A percentile compares a stretch with the other conserved stretches of the same genome.
These are phyloP conservation scores for Brachirus orientalis DNA, from an alignment of 2,113 vertebrate genomes.

Conservation along the genomic window DNA sequence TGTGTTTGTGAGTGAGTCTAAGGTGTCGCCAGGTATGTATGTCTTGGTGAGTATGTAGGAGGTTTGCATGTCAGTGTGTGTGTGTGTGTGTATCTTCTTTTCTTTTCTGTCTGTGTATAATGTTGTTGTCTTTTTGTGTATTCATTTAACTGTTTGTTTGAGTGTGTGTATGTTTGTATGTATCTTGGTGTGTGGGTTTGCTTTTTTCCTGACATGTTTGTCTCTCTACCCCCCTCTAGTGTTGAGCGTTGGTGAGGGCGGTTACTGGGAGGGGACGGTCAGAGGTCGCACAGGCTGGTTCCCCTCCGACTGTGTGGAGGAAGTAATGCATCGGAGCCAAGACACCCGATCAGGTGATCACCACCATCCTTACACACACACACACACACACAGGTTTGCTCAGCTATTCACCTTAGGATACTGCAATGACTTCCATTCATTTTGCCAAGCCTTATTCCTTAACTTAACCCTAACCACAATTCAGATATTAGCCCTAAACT, in stretches of 20 bases:
- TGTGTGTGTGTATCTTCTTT: slow-evolving; percentile 25
- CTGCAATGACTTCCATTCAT: too few relatives aligned
- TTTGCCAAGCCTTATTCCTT: too few relatives aligned
- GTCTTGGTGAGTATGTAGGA: slow-evolving; percentile 76
- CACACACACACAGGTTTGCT: background rate
- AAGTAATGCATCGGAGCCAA: slow-evolving; percentile 88
- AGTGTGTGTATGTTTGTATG: slow-evolving; percentile 10
- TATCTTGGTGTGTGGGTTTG: background rate
- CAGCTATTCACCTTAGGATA: too few relatives aligned
- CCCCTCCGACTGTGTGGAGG: slow-evolving; percentile 93
- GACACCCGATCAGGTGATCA: slow-evolving; percentile 88
- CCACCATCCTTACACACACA: background rate
- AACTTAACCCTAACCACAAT: too few relatives aligned
- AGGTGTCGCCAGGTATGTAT: slow-evolving; percentile 79
- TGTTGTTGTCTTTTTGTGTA: slow-evolving; percentile 31
- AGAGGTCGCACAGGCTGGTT: slow-evolving; percentile 93
- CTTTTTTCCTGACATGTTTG: slow-evolving; percentile 34
- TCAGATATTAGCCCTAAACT: too few relatives aligned
- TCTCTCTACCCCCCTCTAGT: slow-evolving; percentile 75
- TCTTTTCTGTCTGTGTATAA: slow-evolving; percentile 33
- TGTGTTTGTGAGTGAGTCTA: slow-evolving; percentile 80
- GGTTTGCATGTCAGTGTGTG: slow-evolving; percentile 68
- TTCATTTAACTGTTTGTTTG: slow-evolving; percentile 24
- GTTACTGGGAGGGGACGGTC: slow-evolving; percentile 94
- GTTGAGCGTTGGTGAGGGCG: slow-evolving; percentile 92